Base-by-base conservation (phyloP, 2,797 vertebrate genomes). In the Taenioides sp. region DNA sequence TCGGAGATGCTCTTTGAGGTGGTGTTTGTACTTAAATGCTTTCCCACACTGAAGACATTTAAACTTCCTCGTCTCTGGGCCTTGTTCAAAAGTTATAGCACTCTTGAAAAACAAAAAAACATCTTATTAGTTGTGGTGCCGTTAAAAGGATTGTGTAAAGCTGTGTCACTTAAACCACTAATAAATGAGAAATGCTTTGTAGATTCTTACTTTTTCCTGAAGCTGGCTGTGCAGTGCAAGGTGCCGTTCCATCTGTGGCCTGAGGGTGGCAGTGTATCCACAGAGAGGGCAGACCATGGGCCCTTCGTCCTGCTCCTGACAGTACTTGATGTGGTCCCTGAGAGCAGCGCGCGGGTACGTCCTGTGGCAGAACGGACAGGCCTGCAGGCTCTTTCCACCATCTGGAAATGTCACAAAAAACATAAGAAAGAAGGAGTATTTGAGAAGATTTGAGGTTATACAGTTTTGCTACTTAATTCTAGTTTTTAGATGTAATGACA, bases 11-110 rank as follows among this genome's bases (percentile, higher is more conserved):
- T 96, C 95, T 88, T 95, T 95, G 80, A 95, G 93, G 86, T 96
- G 95, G 84, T 96, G 95, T 81, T 95, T 95, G 89, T 95, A 95
- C 87, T 96, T 95, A 86, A 96, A 95, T 2, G 94, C 93, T 87
- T 95, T 95, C 75, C 94, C 94, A 90, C 95, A 95, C 80, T 95
- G 92, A 65, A 88, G 77, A 82, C 95, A 96, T 87, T 95, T 94
- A 76, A 95, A 95, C 88, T 95, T 95, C 69, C 95, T 91, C 73
- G 82, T 94, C 80, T 95, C 95, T 68, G 87, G 72, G 62, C 82
- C 77, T 74, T 92, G 92, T 70, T 94, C 94, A 83, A 89, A 83
- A 60, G 67, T 55, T 40, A 90, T 80, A 83, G 79, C 70, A 75
- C 71, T 84, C 91, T 92, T 52, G 23, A 69, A 17, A 69, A 61